phyloP scores from a whole-genome alignment of 2,888 invertebrate species.

The Pristionchus arcanus region DNA sequence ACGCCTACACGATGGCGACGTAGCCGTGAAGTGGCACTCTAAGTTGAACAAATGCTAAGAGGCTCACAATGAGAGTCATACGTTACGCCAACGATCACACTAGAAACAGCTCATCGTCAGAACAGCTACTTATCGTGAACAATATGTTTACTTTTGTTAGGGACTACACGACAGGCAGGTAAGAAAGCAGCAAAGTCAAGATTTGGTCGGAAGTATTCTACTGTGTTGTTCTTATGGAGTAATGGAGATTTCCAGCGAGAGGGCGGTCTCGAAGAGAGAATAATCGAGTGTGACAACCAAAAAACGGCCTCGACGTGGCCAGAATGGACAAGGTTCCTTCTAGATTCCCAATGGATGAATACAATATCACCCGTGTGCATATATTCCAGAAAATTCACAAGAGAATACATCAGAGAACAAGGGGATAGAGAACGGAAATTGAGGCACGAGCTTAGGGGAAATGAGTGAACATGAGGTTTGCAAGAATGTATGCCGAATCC shows the following conservation, averaged over 20 bases:
- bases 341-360: conserved; percentile 14
- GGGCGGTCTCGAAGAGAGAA: not conserved
- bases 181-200: not conserved
- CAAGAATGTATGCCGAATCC: conserved; percentile 10
- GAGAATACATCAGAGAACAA: not conserved
- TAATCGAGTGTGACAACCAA: conserved; percentile 14
- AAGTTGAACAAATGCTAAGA: not conserved
- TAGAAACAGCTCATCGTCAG: not conserved
- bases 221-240: not conserved
- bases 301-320: not conserved
- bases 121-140: not conserved
- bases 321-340: not conserved
- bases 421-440: not conserved
- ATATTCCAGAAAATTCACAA: not conserved
- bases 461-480: not conserved
- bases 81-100: not conserved
- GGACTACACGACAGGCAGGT: not conserved
- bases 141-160: too few relatives aligned
- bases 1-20: not conserved
- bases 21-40: not conserved
- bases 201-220: not conserved
- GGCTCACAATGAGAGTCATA: not conserved
- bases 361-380: not conserved
- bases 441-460: not conserved
- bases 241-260: not conserved